Evolutionary conservation across 1,140 invertebrate genomes (phyloP), one percentile per base, ranked within the genome.

Genomic region (Calycopis cecrops): DNA sequence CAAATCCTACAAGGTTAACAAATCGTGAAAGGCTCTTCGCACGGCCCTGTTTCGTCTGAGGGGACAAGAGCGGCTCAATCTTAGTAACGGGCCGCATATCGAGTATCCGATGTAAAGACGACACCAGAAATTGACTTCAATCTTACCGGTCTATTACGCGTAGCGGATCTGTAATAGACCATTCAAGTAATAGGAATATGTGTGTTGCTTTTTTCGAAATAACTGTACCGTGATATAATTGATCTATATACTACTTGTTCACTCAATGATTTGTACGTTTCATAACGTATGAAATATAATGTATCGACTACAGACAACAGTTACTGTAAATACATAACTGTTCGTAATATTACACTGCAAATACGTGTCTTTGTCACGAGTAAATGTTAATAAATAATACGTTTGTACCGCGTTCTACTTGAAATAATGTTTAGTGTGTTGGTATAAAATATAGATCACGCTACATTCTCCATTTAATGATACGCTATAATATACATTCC

Each of bases 151-250:
- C 61, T 62, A 61, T 55, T 70, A 63, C 63, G 67, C 64, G 55
- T 70, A 70, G 64, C 70, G 70, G 67, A 68, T 64, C 58, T 62
- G 44, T 69, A 73, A 68, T 68, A 59, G 58, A 59, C 59, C 52
- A 60, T 67, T 67, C 59, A 56, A 60, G 57, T 60, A 60, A 63
- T 58, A 61, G 52, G 58, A 52, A 53, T 53, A 48, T 56, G 59
- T 55, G 57, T 44, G 59, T 49, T 62, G 56, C 55, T 62, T 64
- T 67, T 64, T 62, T 51, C 56, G 56, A 17, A 35, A 17, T 60
- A 60, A 68, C 63, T 62, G 57, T 57, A 55, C 48, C 57, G 47
- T 54, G 40, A 62, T 62, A 54, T 51, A 61, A 47, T 21, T 51
- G 48, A 55, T 62, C 48, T 55, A 57, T 40, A 52, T 52, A 17